Evolutionary conservation across 2,797 vertebrate genomes (phyloP), one percentile per base, ranked within the genome.

Genomic region (Lateolabrax maculatus): DNA sequence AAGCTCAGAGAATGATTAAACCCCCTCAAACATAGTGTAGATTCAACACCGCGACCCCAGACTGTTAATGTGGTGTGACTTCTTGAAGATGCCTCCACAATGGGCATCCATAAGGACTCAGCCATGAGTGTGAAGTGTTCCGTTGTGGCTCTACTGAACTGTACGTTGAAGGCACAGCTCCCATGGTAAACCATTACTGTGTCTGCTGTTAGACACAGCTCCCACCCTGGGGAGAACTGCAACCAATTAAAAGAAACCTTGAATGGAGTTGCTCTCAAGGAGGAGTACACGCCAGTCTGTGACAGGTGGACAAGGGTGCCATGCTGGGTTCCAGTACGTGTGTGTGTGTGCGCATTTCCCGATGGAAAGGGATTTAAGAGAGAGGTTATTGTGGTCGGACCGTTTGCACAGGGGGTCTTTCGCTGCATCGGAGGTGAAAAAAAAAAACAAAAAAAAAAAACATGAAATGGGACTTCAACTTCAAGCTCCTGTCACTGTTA

Each of bases 211-310:
- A 73, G 75, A 84, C 74, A 78, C 60, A 48, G 68, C 74, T 68
- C 23, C 65, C 66, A 81, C 87, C 80, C 81, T 0, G 12, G 87
- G 84, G 84, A 88, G 62, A 81, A n/a, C 46, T 58, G 84, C 63
- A 63, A 76, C 87, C 92, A 93, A 93, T 92, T 92, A 92, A 88
- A 91, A 83, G 46, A 66, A 78, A 67, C 79, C 51, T 63, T 64
- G 70, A 77, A 70, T 64, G 49, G 75, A 80, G 73, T 60, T 41
- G 49, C 58, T 82, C 63, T 70, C 16, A 6, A 49, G 84, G 71
- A 81, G 66, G 64, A 77, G 77, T 43, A 48, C 18, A 39, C 3
- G 21, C 43, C 64, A 71, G 68, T 65, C 51, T 56, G 48, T 88
- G 85, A 88, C 78, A 84, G 81, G 81, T 73, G 81, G 76, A 85